Evolutionary conservation across 2,797 vertebrate genomes (phyloP).

Genomic region (Falco berigora): DNA sequence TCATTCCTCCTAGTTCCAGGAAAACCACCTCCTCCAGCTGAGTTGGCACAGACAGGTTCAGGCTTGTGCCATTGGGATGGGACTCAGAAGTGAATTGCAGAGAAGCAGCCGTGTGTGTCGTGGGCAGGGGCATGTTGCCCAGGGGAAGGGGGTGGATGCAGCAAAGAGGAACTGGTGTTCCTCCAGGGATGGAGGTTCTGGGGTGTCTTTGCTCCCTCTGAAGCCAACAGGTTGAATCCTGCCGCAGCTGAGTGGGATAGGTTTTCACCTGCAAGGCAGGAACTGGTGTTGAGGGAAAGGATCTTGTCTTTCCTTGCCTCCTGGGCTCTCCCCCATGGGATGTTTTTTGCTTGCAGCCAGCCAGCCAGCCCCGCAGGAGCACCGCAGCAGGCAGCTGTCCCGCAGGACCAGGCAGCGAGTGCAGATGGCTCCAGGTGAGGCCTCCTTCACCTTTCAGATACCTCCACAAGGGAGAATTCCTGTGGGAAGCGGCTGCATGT

Average conservation of each 20-base stretch:
- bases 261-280: not conserved
- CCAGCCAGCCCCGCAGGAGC: not conserved
- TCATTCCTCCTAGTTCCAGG: not conserved
- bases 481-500: not conserved
- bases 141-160: not conserved
- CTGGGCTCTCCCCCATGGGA: not conserved
- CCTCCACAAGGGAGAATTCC: not conserved
- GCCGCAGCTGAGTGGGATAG: not conserved
- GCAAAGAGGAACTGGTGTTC: not conserved
- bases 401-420: not conserved
- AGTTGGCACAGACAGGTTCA: not conserved
- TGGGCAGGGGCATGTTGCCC: not conserved
- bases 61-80: not conserved
- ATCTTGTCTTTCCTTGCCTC: not conserved
- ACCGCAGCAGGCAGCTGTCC: not conserved
- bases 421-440: conserved; percentile 61
- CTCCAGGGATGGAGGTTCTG: not conserved
- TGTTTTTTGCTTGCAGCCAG: conserved; percentile 64
- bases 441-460: not conserved
- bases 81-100: not conserved
- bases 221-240: not conserved
- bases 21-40: not conserved
- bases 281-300: not conserved
- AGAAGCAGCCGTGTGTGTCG: fast-evolving
- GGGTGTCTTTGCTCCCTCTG: not conserved